These are phyloP conservation scores for Stercorarius parasiticus DNA, from an alignment of 2,113 vertebrate species.

Conservation along the genomic window DNA sequence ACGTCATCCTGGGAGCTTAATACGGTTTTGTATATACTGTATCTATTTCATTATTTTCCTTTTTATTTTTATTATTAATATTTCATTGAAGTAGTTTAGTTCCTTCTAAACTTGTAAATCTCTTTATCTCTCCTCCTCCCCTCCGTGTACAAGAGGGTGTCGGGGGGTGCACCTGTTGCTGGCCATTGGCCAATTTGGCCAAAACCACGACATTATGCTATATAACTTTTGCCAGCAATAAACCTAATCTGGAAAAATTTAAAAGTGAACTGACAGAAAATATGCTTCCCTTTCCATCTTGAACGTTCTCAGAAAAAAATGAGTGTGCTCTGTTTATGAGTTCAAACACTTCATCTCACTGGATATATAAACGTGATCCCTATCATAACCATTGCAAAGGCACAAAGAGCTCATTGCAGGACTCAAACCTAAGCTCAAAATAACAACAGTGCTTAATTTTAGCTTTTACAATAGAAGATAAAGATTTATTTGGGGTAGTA, in stretches of 20 bases:
- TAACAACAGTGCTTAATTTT: neutral
- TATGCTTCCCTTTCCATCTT: neutral
- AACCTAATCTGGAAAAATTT: neutral
- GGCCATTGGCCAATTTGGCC: too few species aligned
- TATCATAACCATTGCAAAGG: neutral
- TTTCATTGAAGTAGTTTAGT: too few species aligned
- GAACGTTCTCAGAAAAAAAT: neutral
- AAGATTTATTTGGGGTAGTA: neutral
- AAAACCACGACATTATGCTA: too few species aligned
- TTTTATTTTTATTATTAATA: too few species aligned
- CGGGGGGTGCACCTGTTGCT: too few species aligned
- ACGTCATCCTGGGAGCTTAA: too few species aligned
- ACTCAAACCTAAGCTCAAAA: neutral
- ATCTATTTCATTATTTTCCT: too few species aligned
- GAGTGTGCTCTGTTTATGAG: neutral
- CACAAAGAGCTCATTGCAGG: neutral
- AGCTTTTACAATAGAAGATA: neutral
- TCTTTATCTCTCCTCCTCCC: too few species aligned
- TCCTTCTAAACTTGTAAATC: too few species aligned
- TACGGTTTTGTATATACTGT: too few species aligned
- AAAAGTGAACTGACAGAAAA: neutral
- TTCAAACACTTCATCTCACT: neutral
- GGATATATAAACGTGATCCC: neutral
- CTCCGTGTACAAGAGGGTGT: too few species aligned
- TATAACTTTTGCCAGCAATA: neutral